Base-by-base conservation (phyloP, 2,797 vertebrate species). In the Pipistrellus pipistrellus region DNA sequence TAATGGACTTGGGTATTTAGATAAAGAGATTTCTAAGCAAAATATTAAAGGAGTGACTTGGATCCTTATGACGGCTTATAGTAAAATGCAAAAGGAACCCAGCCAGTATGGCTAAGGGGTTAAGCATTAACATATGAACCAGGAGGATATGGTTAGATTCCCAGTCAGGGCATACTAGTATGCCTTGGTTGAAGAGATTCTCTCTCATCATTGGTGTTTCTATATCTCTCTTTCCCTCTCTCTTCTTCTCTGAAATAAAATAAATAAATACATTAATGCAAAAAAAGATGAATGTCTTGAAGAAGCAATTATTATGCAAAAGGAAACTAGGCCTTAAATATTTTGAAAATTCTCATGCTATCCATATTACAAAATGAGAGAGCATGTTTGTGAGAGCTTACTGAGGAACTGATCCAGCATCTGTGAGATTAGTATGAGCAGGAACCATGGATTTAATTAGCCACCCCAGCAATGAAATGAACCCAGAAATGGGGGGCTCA, bases 301-400 rank as follows among this genome's bases (percentile, higher is more conserved):
- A 69, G 35, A 25, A 85, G 41, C 51, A 85, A 62, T 78, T 51
- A 35, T 78, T 71, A 71, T 85, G 64, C 82, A 78, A 51, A 78
- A 71, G 78, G 64, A 44, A 71, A 48, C 23, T 66, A 85, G 48
- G 57, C 11, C 62, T 85, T 85, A 85, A 92, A 59, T 44, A 62
- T 78, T 38, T 92, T 25, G 51, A 85, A 85, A 85, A 51, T 71
- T 78, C 41, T 48, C 6, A 18, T 21, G n/a, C 44, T 85, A 78
- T 78, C 14, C 68, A n/a, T 78, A 59, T 25, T 48, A 32, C 18
- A 78, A 92, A 92, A 71, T 41, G 73, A 92, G 41, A 78, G 78
- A 51, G 25, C 62, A 48, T 85, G 64, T 85, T 85, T 92, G 73
- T 85, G 15, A 71, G 32, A 59, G 57, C 23, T 78, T 44, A 59